Base-by-base conservation (phyloP, 1,140 invertebrate genomes). In the Nylanderia fulva region DNA sequence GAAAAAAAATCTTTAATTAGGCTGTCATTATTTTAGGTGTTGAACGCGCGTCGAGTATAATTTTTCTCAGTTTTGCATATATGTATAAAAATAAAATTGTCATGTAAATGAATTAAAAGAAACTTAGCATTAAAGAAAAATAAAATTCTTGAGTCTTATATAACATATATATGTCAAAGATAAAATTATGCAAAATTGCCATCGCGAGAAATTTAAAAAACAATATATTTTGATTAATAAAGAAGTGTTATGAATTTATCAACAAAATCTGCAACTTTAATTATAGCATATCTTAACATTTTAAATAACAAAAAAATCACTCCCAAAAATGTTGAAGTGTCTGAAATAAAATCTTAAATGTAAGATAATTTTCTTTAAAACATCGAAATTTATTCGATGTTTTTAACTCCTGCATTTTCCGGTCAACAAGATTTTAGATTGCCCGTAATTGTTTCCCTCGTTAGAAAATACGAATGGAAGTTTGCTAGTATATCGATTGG, bases 401-500 rank as follows among this genome's bases (percentile, higher is more conserved):
- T 80, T 33, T 80, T 27, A 29, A 68, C 6, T 56, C 6, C 1
- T 42, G 45, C 61, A 66, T 29, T 80, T 58, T 18, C 8, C 11
- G 2, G 11, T 15, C 48, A 56, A 29, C 21, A 24, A 58, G 1
- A 54, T 69, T 42, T 15, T 68, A 39, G 5, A 71, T 8, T 45
- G 13, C 13, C 1, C 24, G 15, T 36, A 11, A 11, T 66, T 9
- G 5, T 80, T 58, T 80, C 21, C 24, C 61, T 27, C 4, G 39
- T 72, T 82, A 42, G 61, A 39, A 58, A 45, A 82, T n/a, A 58
- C 42, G 36, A 58, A 56, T 42, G 52, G 29, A 71, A 71, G 24
- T 82, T 71, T 71, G 58, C 64, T 60, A 56, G 11, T 58, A 82
- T 82, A 82, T 82, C 66, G 66, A 82, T 82, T 58, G n/a, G 52